Base-by-base conservation (phyloP, 2,797 vertebrate genomes). In the Sternarchorhynchus goeldii region DNA sequence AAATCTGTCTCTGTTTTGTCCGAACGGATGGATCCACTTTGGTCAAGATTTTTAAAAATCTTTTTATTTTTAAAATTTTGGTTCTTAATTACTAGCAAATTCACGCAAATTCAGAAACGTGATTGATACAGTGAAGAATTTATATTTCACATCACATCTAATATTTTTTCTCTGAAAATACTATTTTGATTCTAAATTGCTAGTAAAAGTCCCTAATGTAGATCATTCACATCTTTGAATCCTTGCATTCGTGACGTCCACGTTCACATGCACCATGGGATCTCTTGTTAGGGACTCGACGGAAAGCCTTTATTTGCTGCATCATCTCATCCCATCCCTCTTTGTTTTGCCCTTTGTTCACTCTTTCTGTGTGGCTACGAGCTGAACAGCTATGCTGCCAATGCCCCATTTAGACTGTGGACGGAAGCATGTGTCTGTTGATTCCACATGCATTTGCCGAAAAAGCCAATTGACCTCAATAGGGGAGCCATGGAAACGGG, bases 401-500 rank as follows among this genome's bases (percentile, higher is more conserved):
- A 79, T 82, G 81, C 65, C 78, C 86, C 82, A 83, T 86, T 83
- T 78, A 81, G 76, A 83, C 62, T 76, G 76, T 78, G 76, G 77
- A 84, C 75, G 62, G 82, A 83, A 71, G 84, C 86, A 81, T 86
- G 88, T 87, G 88, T 89, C 84, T 88, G 88, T 84, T 83, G 84
- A 87, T 83, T 89, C 85, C 83, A 85, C 76, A 76, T 82, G 77
- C 85, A 91, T 78, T 80, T 78, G 87, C 80, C 80, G 79, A 84
- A 86, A 89, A 89, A 73, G 76, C 80, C 63, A 78, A 87, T 83
- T 90, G 90, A 92, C 90, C 89, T 91, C 84, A 86, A 85, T 88
- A 76, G 79, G 67, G 82, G 83, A 79, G 45, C 87, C 88, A 91
- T 91, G 90, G 88, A 88, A 91, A 92, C 86, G 82, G 81, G 70